Evolutionary conservation across 1,140 invertebrate genomes (phyloP).

Genomic region (Drosophila tropicalis): DNA sequence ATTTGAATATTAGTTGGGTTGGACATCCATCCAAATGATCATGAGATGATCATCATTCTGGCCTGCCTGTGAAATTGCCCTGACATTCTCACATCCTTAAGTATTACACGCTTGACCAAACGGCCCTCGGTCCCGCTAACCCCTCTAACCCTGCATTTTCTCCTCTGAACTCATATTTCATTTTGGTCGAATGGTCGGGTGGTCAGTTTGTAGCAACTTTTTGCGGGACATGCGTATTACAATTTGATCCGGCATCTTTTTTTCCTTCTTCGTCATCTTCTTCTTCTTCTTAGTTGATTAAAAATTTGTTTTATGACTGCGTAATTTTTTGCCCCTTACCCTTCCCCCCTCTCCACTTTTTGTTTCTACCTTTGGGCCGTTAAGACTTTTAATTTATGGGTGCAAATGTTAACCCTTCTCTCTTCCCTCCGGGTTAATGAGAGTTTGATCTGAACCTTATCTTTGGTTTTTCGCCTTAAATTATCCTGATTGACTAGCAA

Average conservation of each 20-base stretch:
- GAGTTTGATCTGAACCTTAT: conserved; percentile 55
- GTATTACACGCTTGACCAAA: conserved; percentile 76
- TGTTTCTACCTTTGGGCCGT: conserved; percentile 36
- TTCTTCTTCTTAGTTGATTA: conserved; percentile 39
- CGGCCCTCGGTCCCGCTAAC: conserved; percentile 7
- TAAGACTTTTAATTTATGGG: conserved; percentile 72
- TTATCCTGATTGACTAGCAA: no score
- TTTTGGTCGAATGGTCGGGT: conserved; percentile 32
- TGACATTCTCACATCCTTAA: conserved; percentile 70
- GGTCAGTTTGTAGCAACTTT: conserved; percentile 6
- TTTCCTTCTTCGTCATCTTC: conserved; percentile 2
- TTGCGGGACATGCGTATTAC: conserved; percentile 65
- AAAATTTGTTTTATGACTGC: conserved; percentile 75
- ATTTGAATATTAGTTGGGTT: conserved; percentile 76
- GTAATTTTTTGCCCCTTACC: conserved; percentile 46
- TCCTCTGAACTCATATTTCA: conserved; percentile 70
- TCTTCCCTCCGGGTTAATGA: conserved; percentile 58
- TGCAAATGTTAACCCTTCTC: conserved; percentile 21
- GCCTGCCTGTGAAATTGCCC: conserved; percentile 30
- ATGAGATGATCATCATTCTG: conserved; percentile 36
- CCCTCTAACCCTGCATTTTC: neutral
- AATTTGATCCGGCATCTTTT: conserved; percentile 58
- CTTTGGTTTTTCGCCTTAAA: conserved; percentile 27
- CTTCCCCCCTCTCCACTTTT: neutral
- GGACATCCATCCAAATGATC: conserved; percentile 9